Conservation (phyloP, 2,797 vertebrate genomes). For the Zenarchopterus dispar region DNA sequence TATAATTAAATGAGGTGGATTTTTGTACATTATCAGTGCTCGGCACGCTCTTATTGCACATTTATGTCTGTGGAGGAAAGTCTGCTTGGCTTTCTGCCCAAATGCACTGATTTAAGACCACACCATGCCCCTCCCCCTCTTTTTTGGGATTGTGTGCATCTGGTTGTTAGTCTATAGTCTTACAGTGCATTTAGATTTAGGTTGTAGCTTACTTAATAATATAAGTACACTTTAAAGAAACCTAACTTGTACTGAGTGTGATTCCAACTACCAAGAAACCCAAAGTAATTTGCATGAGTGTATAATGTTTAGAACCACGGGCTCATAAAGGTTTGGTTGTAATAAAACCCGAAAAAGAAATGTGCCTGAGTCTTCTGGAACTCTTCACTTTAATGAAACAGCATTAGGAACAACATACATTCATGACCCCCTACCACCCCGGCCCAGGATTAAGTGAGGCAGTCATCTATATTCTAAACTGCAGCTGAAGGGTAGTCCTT, state of each 20-base stretch:
- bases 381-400: conserved; percentile 65
- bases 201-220: background rate
- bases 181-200: conserved; percentile 9
- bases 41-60: conserved; percentile 46
- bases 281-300: background rate
- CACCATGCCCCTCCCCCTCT: conserved; percentile 29
- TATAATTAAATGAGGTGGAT: conserved; percentile 72
- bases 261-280: background rate
- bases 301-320: conserved; percentile 12
- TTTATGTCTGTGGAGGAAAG: conserved; percentile 71
- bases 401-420: conserved; percentile 65
- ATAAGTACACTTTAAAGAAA: conserved; percentile 17
- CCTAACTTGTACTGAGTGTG: background rate
- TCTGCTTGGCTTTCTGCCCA: conserved; percentile 74
- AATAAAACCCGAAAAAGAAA: conserved; percentile 19
- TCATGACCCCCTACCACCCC: conserved; percentile 68
- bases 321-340: conserved; percentile 1
- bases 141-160: conserved; percentile 31
- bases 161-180: conserved; percentile 18
- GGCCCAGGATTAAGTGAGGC: conserved; percentile 69
- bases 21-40: conserved; percentile 41
- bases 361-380: conserved; percentile 40
- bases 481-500: conserved; percentile 74
- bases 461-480: conserved; percentile 78
- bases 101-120: conserved; percentile 75